Evolutionary conservation across 2,113 vertebrate species (phyloP), one percentile per base, ranked within the genome.

Genomic region (Pteronura brasiliensis): DNA sequence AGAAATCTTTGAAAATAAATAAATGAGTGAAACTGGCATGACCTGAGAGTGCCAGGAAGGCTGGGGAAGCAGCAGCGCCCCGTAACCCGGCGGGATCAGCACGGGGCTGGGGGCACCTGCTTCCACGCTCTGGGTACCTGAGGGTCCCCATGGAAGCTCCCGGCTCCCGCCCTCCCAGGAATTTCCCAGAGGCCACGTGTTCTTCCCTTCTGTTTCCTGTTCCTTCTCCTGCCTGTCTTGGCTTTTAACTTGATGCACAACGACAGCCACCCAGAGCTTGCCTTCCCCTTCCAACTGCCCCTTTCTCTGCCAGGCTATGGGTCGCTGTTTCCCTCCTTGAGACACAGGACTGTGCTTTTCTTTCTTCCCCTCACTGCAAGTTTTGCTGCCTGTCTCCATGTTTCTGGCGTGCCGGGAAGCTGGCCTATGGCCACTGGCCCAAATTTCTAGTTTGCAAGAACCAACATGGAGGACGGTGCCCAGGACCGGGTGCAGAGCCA

Each of bases 101-200:
- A 6, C 57, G 31, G 9, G 34, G 12, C 34, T 10, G 20, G 11
- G 31, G 0, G 1, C 2, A 13, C 31, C 34, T 3, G 31, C 18
- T 6, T 74, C 23, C 0, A 4, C 0, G 0, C 11, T 23, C 79
- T 25, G 15, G 27, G 25, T 23, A 0, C 0, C 67, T 36, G 36
- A 65, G 65, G 0, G 4, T 49, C 31, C 2, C 17, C n/a, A 31
- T 42, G 4, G n/a, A 36, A 55, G 25, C 7, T 4, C 55, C 13
- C 2, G 0, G 44, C 20, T 17, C 31, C n/a, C 1, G 0, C 21
- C 42, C 34, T 27, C 63, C 1, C 13, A 21, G 17, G 52, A 27
- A 15, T 59, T 27, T 39, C 47, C 14, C n/a, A 25, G 67, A 15
- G 0, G 20, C 12, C 47, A 29, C 12, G 0, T 6, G 6, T 6